Evolutionary conservation across 1,140 invertebrate species (phyloP), one percentile per base, ranked within the genome.

Genomic region (Oedothorax gibbosus): DNA sequence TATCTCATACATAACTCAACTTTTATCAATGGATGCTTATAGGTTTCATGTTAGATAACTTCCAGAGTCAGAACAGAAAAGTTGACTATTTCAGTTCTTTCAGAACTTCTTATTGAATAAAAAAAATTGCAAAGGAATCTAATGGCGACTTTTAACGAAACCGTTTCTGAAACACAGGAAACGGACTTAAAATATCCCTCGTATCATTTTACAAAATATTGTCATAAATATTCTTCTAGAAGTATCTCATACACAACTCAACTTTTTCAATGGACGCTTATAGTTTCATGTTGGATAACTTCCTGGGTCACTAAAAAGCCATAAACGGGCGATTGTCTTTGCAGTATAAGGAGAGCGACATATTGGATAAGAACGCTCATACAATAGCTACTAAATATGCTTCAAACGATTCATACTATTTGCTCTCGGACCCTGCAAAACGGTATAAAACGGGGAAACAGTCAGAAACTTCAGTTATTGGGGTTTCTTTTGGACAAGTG

Each of bases 361-460:
- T 77, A 21, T 18, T 10, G 1, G 12, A 35, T 8, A 50, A 62
- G 75, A 50, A 50, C 18, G 51, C 35, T 14, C 15, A n/a, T 64
- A 77, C 75, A 79, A 79, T 66, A n/a, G 62, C 76, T 53, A 66
- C 76, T 79, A 79, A 79, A 79, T 68, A 79, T 79, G 20, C 54
- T 50, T 15, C 49, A 66, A 66, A 66, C 76, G 76, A 79, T 79
- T 56, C 50, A 49, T 64, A 64, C 56, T 64, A 77, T 79, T 79
- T 79, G 68, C 76, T 79, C 76, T 54, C 35, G 53, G 72, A 50
- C 56, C 35, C 51, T 65, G 54, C 64, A 79, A 79, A 79, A 79
- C 51, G 53, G 64, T 68, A 79, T 79, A 79, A 79, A 77, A 79
- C 53, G 14, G 15, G 62, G 64, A 79, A 79, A 79, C 76, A 79